Conservation (phyloP, 2,113 vertebrate species). For the Rhinolophus ferrumequinum region DNA sequence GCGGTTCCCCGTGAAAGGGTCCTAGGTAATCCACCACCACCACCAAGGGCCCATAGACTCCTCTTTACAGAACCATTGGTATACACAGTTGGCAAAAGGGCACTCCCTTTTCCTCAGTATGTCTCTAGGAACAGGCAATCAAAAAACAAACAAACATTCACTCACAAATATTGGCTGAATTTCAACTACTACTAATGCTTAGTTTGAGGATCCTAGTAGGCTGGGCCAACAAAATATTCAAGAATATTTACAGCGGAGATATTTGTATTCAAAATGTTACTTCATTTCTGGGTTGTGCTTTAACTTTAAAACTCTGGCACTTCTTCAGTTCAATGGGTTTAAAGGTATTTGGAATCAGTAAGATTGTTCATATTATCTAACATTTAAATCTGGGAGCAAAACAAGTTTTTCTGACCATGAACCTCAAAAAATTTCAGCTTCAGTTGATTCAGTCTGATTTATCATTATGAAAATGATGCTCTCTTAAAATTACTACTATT, state of each 20-base stretch:
- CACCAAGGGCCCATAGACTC: neutral
- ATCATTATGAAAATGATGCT: neutral
- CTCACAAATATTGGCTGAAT: neutral
- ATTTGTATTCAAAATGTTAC: neutral
- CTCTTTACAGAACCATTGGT: neutral
- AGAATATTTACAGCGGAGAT: neutral
- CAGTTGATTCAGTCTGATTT: neutral
- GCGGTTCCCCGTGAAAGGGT: neutral
- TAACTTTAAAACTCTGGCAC: neutral
- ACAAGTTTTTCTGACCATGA: neutral
- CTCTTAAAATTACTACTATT: neutral
- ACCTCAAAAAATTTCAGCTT: neutral
- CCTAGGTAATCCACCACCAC: neutral
- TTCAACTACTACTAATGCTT: neutral
- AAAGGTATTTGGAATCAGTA: neutral
- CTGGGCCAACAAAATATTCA: neutral
- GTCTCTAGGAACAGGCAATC: neutral
- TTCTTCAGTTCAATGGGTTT: neutral
- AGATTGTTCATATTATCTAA: conserved; percentile 13
- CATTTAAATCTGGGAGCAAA: neutral
- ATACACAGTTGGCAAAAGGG: neutral
- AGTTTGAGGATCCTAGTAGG: neutral
- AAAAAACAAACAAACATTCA: neutral
- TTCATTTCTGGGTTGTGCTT: conserved; percentile 49
- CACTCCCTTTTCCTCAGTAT: neutral